A percentile compares a stretch with the other conserved stretches of the same genome.
These are phyloP conservation scores for Rhinopomastus cyanomelas DNA, from an alignment of 2,113 vertebrate species.

Conservation along the genomic window DNA sequence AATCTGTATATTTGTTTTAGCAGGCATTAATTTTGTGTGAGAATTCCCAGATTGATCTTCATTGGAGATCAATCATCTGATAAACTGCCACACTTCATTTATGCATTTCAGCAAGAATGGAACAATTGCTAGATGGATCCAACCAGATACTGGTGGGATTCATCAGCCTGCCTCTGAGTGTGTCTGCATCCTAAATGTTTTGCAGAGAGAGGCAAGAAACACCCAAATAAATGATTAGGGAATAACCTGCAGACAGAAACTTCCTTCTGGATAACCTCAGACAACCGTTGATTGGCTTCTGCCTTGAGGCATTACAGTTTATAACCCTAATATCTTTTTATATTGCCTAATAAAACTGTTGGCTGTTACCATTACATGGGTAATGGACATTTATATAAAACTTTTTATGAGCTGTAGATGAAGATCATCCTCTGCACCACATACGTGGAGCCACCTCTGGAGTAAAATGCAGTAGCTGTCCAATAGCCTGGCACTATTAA, in stretches of 20 bases:
- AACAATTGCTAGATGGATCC: neutral
- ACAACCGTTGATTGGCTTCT: conserved; percentile 53
- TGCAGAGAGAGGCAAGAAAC: neutral
- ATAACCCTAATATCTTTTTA: conserved; percentile 67
- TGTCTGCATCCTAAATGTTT: neutral
- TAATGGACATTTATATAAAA: conserved; percentile 63
- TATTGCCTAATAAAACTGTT: conserved; percentile 64
- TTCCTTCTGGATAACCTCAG: conserved; percentile 36
- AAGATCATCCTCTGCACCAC: conserved; percentile 47
- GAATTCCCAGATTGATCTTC: neutral
- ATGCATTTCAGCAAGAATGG: neutral
- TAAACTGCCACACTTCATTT: neutral
- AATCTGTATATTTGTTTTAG: neutral
- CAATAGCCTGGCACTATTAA: neutral
- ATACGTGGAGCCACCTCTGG: conserved; percentile 14
- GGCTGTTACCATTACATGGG: conserved; percentile 56
- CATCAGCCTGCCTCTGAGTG: neutral
- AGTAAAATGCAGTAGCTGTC: neutral
- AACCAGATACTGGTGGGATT: neutral
- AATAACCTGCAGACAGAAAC: conserved; percentile 4
- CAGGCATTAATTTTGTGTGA: neutral
- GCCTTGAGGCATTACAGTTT: conserved; percentile 56
- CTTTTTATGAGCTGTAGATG: conserved; percentile 58
- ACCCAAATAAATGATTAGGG: neutral
- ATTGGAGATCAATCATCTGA: conserved; percentile 30